phyloP scores from a whole-genome alignment of 2,113 vertebrate species.

The Agelaius phoeniceus region DNA sequence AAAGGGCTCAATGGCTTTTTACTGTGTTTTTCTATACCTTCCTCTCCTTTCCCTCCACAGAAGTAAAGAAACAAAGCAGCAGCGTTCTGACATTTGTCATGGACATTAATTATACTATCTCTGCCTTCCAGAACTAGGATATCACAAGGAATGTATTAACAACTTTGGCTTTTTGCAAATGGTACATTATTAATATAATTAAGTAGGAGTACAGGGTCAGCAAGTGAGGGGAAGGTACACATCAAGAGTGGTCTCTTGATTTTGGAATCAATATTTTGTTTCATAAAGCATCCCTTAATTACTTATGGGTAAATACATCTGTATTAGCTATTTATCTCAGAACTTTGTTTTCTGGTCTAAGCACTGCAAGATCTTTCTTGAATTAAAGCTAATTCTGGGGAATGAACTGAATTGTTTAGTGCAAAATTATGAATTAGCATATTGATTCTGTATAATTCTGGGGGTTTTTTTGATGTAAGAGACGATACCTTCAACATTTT shows the following conservation, averaged over 20 bases:
- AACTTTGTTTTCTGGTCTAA: neutral
- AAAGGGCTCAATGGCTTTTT: conserved; percentile 14
- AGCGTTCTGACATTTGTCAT: conserved; percentile 47
- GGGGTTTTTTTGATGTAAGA: neutral
- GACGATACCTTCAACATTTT: neutral
- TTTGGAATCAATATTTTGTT: conserved; percentile 27
- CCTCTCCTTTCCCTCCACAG: neutral
- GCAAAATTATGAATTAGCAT: neutral
- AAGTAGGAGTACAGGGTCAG: conserved; percentile 56
- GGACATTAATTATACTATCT: conserved; percentile 67
- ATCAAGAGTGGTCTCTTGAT: conserved; percentile 19
- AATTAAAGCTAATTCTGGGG: neutral
- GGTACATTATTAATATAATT: conserved; percentile 46
- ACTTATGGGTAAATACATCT: neutral
- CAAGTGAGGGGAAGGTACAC: neutral
- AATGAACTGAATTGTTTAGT: neutral
- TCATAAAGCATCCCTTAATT: neutral
- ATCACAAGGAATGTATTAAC: conserved; percentile 51
- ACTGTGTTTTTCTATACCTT: neutral
- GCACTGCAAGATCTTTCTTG: neutral
- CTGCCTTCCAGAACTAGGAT: conserved; percentile 47
- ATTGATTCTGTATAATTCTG: neutral
- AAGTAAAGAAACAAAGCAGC: conserved; percentile 50
- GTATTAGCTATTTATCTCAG: neutral
- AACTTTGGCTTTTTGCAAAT: conserved; percentile 52